Percentiles rank a stretch among this genome's conserved stretches.
These are phyloP conservation scores for Petrocephalus schoutedeni DNA, from an alignment of 2,797 vertebrate species.

Conservation along the genomic window DNA sequence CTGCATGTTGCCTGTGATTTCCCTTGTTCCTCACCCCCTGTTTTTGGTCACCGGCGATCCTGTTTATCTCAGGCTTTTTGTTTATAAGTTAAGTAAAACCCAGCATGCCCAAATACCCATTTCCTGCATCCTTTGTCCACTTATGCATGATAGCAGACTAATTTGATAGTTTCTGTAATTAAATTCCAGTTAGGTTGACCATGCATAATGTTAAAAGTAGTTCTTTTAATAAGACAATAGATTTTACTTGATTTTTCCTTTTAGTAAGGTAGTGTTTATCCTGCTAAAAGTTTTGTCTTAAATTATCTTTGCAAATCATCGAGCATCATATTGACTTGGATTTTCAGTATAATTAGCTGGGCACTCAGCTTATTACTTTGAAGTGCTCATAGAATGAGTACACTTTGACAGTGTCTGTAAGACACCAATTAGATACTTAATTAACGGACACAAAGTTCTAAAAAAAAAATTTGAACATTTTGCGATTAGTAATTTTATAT, in stretches of 20 bases:
- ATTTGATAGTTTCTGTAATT: background rate
- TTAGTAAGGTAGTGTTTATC: background rate
- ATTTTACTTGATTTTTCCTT: background rate
- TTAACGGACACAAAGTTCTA: constrained; percentile 32
- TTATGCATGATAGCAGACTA: background rate
- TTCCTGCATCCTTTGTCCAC: too few relatives aligned
- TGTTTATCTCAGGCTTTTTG: too few relatives aligned
- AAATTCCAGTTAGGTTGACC: background rate
- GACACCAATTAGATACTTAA: constrained; percentile 32
- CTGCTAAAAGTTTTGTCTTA: background rate
- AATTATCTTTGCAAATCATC: background rate
- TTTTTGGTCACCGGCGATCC: too few relatives aligned
- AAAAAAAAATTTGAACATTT: background rate
- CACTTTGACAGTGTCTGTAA: constrained; percentile 24
- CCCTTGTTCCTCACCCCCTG: too few relatives aligned
- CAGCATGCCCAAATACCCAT: too few relatives aligned
- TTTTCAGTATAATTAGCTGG: constrained; percentile 31
- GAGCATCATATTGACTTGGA: constrained; percentile 8
- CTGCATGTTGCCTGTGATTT: too few relatives aligned
- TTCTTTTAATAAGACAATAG: background rate
- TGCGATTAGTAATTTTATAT: background rate
- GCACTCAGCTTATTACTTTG: constrained; percentile 17
- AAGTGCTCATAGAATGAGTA: background rate
- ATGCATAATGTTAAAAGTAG: background rate
- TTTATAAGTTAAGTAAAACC: too few relatives aligned